Conservation (phyloP, 2,113 vertebrate genomes). For the Tetrao urogallus region DNA sequence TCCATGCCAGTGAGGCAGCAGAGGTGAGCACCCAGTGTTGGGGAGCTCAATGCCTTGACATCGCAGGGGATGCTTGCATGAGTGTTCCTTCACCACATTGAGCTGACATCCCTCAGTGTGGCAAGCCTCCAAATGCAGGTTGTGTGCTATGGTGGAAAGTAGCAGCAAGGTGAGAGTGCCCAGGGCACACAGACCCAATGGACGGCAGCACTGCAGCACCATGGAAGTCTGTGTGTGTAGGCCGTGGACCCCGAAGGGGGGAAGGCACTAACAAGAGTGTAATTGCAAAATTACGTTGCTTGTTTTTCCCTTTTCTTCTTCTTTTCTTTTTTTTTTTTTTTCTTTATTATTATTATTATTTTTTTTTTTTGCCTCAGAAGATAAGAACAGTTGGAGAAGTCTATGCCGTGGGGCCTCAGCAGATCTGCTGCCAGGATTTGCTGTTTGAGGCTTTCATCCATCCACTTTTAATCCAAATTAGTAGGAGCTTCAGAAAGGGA, state of each 20-base stretch:
- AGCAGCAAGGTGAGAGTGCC: background rate
- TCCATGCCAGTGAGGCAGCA: background rate
- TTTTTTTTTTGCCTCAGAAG: conserved; percentile 11
- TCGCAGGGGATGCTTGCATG: background rate
- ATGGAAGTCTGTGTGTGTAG: background rate
- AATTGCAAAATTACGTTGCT: conserved; percentile 41
- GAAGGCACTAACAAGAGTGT: conserved; percentile 10
- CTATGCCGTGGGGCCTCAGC: conserved; percentile 57
- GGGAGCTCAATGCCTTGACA: background rate
- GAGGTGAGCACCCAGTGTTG: background rate
- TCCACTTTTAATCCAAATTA: conserved; percentile 77
- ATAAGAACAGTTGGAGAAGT: conserved; percentile 72
- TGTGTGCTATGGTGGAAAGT: too few species aligned
- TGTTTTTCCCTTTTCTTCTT: background rate
- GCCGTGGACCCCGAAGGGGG: background rate
- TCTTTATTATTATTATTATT: too few species aligned
- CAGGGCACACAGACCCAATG: background rate
- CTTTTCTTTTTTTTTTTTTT: background rate
- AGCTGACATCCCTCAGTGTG: background rate
- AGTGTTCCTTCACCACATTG: background rate
- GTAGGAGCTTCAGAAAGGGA: conserved; percentile 76
- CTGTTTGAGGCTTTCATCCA: conserved; percentile 72
- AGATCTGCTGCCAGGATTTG: conserved; percentile 65
- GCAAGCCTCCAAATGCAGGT: background rate
- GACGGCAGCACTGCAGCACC: background rate